These are phyloP conservation scores for Anser brachyrhynchus DNA, from an alignment of 2,113 vertebrate genomes.

Conservation along the genomic window DNA sequence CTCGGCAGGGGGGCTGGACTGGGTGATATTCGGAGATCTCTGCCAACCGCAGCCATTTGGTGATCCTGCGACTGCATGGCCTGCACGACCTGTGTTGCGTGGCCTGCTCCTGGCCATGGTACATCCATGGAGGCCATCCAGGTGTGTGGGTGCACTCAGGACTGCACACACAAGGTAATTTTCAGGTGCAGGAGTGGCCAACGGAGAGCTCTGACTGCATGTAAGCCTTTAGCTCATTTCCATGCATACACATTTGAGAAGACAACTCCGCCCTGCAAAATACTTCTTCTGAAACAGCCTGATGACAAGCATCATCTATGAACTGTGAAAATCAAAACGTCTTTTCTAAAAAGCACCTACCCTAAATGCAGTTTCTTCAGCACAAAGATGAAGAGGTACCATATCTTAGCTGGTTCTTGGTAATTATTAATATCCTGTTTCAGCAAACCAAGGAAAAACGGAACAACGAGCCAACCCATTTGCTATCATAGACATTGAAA, in stretches of 20 bases:
- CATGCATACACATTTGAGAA: background rate
- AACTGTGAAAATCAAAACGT: background rate
- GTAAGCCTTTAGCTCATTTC: background rate
- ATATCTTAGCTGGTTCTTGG: background rate
- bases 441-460: background rate
- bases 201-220: background rate
- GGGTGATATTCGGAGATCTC: too few relatives aligned
- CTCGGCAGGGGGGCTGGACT: too few relatives aligned
- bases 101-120: background rate
- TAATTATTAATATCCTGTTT: background rate
- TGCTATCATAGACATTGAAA: background rate
- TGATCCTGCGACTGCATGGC: too few relatives aligned
- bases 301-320: background rate
- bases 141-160: background rate
- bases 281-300: background rate
- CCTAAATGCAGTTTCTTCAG: background rate
- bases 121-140: background rate
- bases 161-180: background rate
- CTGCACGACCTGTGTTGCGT: too few relatives aligned
- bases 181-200: background rate
- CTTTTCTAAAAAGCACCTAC: background rate
- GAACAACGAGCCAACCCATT: fast-evolving
- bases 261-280: background rate
- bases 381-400: fast-evolving
- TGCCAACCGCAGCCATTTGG: too few relatives aligned